Conservation (phyloP, 2,888 invertebrate species). For the Nemurella pictetii region DNA sequence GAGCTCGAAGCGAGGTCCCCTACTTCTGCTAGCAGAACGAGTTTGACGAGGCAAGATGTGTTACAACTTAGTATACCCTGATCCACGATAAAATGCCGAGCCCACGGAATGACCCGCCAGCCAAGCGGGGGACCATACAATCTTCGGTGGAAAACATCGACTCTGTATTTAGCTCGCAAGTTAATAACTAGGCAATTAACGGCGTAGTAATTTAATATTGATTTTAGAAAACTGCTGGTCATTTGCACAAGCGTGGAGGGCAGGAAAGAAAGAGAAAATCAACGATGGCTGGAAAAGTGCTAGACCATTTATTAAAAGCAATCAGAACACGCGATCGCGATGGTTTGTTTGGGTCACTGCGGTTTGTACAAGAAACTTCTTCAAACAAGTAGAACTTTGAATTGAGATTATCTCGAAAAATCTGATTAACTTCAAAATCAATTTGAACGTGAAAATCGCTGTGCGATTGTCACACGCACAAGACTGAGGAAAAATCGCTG, state of each 20-base stretch:
- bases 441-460: no score
- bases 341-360: background rate
- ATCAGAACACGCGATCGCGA: background rate
- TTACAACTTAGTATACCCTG: background rate
- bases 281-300: background rate
- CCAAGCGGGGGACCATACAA: background rate
- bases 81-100: background rate
- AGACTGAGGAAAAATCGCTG: no score
- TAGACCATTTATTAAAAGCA: background rate
- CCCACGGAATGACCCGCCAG: background rate
- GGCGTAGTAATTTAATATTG: background rate
- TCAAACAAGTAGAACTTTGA: no score
- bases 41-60: background rate
- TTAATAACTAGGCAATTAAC: background rate
- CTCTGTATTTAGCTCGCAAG: background rate
- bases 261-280: background rate
- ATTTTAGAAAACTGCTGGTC: background rate
- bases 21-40: background rate
- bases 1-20: background rate
- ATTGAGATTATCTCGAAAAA: no score
- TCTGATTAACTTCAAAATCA: no score
- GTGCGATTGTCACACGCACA: no score
- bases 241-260: background rate
- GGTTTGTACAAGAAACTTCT: no score
- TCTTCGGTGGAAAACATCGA: background rate